Evolutionary conservation across 2,113 vertebrate species (phyloP).

Genomic region (Todiramphus saurophagus): DNA sequence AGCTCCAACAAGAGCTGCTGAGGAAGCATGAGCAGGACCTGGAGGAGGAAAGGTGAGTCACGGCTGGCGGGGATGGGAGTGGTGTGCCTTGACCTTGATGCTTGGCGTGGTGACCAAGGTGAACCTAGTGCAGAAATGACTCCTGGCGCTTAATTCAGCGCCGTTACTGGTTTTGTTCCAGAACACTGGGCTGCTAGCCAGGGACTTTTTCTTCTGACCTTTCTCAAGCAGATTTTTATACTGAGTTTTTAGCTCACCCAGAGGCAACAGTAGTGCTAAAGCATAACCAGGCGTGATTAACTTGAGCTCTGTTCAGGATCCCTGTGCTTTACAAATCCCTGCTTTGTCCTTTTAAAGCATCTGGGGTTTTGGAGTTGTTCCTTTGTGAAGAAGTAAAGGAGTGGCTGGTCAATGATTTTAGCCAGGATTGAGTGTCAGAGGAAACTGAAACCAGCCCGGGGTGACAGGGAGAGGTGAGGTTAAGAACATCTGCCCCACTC

Average conservation of each 20-base stretch:
- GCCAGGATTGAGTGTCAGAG: background rate
- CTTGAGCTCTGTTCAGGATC: background rate
- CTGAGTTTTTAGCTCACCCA: background rate
- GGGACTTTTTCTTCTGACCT: background rate
- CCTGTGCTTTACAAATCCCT: background rate
- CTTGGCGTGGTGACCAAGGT: rapidly evolving
- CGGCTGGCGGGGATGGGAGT: rapidly evolving
- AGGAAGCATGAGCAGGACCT: constrained; percentile 81
- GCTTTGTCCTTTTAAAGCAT: background rate
- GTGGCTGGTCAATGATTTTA: background rate
- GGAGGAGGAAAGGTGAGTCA: constrained; percentile 84
- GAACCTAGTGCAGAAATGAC: background rate
- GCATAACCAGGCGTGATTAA: background rate
- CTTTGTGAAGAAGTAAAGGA: background rate
- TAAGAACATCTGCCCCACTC: background rate
- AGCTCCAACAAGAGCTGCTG: constrained; percentile 66
- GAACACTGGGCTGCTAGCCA: background rate
- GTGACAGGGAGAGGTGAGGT: background rate
- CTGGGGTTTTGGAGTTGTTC: background rate
- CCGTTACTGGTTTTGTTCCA: background rate
- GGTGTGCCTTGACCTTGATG: rapidly evolving
- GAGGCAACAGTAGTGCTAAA: background rate
- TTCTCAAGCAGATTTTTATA: background rate
- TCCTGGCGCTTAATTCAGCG: background rate
- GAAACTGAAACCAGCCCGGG: background rate